Base-by-base conservation (phyloP, 2,797 vertebrate genomes). In the Pangasius krempfi region DNA sequence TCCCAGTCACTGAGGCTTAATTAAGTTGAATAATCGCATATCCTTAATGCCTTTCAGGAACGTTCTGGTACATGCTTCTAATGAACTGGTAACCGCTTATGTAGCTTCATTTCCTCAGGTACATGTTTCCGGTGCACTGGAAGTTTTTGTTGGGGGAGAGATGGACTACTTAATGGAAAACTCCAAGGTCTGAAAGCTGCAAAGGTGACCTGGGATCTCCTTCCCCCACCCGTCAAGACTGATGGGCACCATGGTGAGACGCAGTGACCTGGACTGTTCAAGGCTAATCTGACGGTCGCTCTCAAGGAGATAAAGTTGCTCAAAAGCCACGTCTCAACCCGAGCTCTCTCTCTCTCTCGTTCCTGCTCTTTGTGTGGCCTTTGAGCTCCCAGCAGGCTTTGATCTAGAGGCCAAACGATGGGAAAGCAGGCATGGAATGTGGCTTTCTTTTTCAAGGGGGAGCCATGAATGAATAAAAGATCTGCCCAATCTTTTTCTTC, bases 291-390 rank as follows among this genome's bases (percentile, higher is more conserved):
- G 79, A 40, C 66, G 22, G 60, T 56, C 56, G 58, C 88, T 89
- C 88, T 89, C 88, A 89, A 89, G 85, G 85, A 86, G 85, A 86
- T 89, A 87, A 89, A 87, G 85, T 89, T 89, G 88, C 88, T 86
- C 84, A 76, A 86, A 89, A 85, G 88, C 76, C 70, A 50, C 44
- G 70, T 66, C 84, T 56, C 47, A 64, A 82, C 54, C 70, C 56
- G 56, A 83, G 86, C 37, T 40, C 89, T 70, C 80, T 40, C 44
- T 7, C 44, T 47, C 44, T 47, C 44, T 79, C 86, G 75, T 84
- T 62, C 86, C 72, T 84, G 86, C 89, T 87, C 89, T 89, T 89
- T 89, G 89, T 89, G 89, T 89, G 86, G 86, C 86, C 86, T 89
- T 79, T 79, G 81, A 79, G 89, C 83, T 40, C 88, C 20, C 81